These are phyloP conservation scores for Zele albiditarsus DNA, from an alignment of 2,888 invertebrate genomes.

Conservation along the genomic window DNA sequence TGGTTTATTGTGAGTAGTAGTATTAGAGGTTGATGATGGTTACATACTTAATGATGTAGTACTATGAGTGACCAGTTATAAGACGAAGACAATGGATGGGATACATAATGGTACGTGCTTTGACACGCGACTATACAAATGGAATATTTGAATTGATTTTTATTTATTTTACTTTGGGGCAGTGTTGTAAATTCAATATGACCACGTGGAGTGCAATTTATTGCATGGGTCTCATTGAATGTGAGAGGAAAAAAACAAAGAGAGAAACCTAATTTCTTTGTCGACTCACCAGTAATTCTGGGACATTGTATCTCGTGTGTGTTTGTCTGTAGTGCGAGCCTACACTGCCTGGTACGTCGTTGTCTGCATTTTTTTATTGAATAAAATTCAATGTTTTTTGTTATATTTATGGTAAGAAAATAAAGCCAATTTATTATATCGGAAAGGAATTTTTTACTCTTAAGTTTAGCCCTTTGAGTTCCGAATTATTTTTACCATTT, in stretches of 20 bases:
- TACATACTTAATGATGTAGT: neutral
- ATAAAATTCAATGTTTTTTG: neutral
- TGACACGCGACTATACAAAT: neutral
- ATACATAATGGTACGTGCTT: neutral
- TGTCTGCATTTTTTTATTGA: neutral
- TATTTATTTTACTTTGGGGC: neutral
- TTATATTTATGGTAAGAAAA: too few species aligned
- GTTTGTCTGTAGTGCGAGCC: neutral
- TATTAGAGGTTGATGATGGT: neutral
- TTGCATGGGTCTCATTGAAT: neutral
- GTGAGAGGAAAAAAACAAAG: neutral
- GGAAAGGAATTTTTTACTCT: too few species aligned
- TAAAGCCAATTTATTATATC: too few species aligned
- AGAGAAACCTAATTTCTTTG: neutral
- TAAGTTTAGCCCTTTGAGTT: too few species aligned
- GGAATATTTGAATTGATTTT: neutral
- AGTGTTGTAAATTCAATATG: neutral
- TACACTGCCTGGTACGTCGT: slow-evolving; percentile 16
- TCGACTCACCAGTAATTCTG: slow-evolving; percentile 2
- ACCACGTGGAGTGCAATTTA: neutral
- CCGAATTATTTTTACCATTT: too few species aligned
- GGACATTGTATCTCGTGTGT: slow-evolving; percentile 26
- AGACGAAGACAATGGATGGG: neutral
- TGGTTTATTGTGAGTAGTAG: neutral
- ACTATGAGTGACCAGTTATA: neutral